These are phyloP conservation scores for Philereme vetulata DNA, from an alignment of 2,888 invertebrate genomes.

Conservation along the genomic window DNA sequence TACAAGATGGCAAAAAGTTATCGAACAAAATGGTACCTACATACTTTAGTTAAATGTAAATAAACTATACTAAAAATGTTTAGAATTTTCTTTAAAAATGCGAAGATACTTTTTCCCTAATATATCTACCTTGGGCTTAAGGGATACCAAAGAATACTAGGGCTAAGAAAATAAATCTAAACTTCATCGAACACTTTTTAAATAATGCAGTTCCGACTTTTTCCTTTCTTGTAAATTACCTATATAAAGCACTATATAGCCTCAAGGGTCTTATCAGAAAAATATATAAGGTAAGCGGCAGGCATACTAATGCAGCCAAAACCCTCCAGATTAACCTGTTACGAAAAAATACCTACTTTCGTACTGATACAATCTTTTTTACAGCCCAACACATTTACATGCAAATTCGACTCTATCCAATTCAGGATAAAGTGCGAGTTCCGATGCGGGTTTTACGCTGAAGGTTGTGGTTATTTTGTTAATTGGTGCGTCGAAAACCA, in stretches of 20 bases:
- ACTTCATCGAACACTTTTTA: no score
- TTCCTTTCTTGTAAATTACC: no score
- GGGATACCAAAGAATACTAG: no score
- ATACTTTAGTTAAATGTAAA: no score
- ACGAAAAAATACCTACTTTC: constrained; percentile 40
- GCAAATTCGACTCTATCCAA: constrained; percentile 37
- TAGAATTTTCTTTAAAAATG: no score
- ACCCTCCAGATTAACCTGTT: constrained; percentile 41
- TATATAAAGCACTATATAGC: not conserved
- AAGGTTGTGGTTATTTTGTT: constrained; percentile 37
- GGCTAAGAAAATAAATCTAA: no score
- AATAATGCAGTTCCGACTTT: no score
- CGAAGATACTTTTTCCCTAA: no score
- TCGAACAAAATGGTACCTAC: no score
- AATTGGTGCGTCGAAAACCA: constrained; percentile 46
- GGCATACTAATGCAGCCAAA: constrained; percentile 35
- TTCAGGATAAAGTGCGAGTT: constrained; percentile 39
- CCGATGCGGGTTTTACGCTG: constrained; percentile 28
- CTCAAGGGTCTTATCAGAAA: constrained; percentile 12
- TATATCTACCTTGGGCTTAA: no score
- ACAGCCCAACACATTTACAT: constrained; percentile 39
- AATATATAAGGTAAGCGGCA: constrained; percentile 19
- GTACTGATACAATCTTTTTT: constrained; percentile 44
- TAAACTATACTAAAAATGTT: no score
- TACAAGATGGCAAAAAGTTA: no score